phyloP scores from a whole-genome alignment of 1,140 invertebrate species.

The Notospermus geniculatus region DNA sequence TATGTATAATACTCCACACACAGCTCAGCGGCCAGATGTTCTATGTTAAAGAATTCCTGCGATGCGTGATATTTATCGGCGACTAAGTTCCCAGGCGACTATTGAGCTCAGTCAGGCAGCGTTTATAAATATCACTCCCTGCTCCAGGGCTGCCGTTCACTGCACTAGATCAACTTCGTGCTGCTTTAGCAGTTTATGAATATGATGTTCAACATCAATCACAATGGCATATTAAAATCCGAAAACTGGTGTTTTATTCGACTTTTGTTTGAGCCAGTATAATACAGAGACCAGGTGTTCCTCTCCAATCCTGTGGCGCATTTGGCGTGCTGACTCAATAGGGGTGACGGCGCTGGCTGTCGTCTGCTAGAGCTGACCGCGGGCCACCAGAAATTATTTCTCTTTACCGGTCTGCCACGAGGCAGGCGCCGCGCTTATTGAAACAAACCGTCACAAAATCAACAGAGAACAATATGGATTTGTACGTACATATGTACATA shows the following conservation, averaged over 20 bases:
- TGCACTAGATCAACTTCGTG: background rate
- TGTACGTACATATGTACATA: no score
- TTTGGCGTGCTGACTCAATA: background rate
- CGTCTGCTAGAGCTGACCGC: background rate
- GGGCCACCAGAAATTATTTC: no score
- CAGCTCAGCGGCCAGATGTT: constrained; percentile 8
- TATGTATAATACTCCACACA: constrained; percentile 7
- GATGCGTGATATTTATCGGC: constrained; percentile 7
- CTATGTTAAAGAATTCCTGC: constrained; percentile 8
- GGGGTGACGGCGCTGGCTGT: background rate
- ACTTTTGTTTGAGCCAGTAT: background rate
- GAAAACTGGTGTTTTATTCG: background rate
- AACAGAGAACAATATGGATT: background rate
- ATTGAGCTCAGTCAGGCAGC: background rate
- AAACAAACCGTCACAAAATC: constrained; percentile 3
- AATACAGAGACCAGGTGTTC: constrained; percentile 7
- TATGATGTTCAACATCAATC: constrained; percentile 1
- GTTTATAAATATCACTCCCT: background rate
- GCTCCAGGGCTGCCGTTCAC: background rate
- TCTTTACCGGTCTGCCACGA: no score
- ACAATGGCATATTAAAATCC: constrained; percentile 9
- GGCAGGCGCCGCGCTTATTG: background rate
- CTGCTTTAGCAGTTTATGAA: background rate
- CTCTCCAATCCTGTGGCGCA: background rate
- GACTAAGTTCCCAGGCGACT: background rate